These are phyloP conservation scores for Pogonocichla stellata DNA, from an alignment of 2,113 vertebrate species.

Conservation along the genomic window DNA sequence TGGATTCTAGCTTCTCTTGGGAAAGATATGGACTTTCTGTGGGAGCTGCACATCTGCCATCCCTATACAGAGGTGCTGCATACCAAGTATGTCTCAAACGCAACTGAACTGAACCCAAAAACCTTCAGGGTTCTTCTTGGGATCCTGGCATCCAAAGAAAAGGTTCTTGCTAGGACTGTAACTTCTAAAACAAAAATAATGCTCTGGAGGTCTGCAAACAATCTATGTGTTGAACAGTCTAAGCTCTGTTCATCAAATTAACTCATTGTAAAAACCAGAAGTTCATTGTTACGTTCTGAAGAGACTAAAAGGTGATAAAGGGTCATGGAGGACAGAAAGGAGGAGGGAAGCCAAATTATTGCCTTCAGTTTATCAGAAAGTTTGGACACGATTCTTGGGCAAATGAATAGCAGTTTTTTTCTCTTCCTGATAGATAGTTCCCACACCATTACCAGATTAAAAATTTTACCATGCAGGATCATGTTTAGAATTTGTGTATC, in stretches of 20 bases:
- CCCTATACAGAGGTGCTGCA: not conserved
- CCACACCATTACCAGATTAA: not conserved
- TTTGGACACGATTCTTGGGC: not conserved
- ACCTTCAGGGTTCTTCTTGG: not conserved
- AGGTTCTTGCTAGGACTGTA: not conserved
- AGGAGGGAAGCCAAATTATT: not conserved
- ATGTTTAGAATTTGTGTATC: not conserved
- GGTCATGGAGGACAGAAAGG: not conserved
- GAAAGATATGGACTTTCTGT: not conserved
- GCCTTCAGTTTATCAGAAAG: not conserved
- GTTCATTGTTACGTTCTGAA: conserved; percentile 5
- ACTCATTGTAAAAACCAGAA: conserved; percentile 32
- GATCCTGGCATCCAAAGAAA: conserved; percentile 27
- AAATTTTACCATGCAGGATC: not conserved
- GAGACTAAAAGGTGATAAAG: not conserved
- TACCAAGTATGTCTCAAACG: not conserved
- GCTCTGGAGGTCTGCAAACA: conserved; percentile 42
- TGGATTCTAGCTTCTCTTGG: not conserved
- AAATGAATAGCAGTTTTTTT: not conserved
- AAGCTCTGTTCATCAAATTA: conserved; percentile 27
- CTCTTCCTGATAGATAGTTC: not conserved
- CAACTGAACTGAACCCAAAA: not conserved
- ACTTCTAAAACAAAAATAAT: conserved; percentile 32
- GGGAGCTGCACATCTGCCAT: not conserved
- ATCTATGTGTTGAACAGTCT: conserved; percentile 25